Evolutionary conservation across 2,797 vertebrate species (phyloP).

Genomic region (Hippoglossus hippoglossus): DNA sequence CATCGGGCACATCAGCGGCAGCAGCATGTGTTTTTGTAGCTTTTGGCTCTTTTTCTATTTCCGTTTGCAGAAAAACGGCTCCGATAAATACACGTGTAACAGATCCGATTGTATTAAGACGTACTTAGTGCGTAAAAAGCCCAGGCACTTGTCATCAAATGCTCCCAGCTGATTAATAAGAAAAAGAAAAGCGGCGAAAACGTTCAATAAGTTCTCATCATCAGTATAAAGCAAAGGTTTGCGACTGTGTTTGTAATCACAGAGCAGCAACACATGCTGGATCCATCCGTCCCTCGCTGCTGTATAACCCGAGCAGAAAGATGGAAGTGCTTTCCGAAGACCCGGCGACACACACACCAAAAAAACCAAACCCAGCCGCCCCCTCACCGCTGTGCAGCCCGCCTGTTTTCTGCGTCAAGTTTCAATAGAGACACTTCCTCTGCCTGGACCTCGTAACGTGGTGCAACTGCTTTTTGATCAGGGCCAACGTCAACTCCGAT

Average conservation of each 20-base stretch:
- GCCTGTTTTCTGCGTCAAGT: slow-evolving; percentile 74
- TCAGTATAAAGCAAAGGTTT: slow-evolving; percentile 17
- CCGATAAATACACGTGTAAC: slow-evolving; percentile 52
- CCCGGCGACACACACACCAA: slow-evolving; percentile 57
- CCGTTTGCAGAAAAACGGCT: slow-evolving; percentile 40
- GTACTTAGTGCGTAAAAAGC: slow-evolving; percentile 30
- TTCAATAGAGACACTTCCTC: slow-evolving; percentile 67
- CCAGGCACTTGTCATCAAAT: slow-evolving; percentile 52
- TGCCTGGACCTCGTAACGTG: slow-evolving; percentile 53
- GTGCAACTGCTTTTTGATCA: slow-evolving; percentile 65
- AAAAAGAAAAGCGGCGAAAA: slow-evolving; percentile 21
- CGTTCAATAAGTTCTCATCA: slow-evolving; percentile 47
- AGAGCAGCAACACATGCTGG: slow-evolving; percentile 64
- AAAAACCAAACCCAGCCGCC: slow-evolving; percentile 31
- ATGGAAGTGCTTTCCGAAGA: slow-evolving; percentile 66
- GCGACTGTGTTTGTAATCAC: slow-evolving; percentile 73
- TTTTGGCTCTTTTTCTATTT: slow-evolving; percentile 42
- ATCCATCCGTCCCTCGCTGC: slow-evolving; percentile 56
- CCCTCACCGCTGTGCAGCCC: slow-evolving; percentile 41
- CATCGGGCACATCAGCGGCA: slow-evolving; percentile 20
- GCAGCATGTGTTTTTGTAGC: slow-evolving; percentile 53
- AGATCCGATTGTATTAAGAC: slow-evolving; percentile 51
- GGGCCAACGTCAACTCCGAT: slow-evolving; percentile 65
- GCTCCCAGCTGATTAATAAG: slow-evolving; percentile 47
- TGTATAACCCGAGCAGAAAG: slow-evolving; percentile 37